Evolutionary conservation across 1,140 invertebrate species (phyloP), one percentile per base, ranked within the genome.

Genomic region (Bombus balteatus): DNA sequence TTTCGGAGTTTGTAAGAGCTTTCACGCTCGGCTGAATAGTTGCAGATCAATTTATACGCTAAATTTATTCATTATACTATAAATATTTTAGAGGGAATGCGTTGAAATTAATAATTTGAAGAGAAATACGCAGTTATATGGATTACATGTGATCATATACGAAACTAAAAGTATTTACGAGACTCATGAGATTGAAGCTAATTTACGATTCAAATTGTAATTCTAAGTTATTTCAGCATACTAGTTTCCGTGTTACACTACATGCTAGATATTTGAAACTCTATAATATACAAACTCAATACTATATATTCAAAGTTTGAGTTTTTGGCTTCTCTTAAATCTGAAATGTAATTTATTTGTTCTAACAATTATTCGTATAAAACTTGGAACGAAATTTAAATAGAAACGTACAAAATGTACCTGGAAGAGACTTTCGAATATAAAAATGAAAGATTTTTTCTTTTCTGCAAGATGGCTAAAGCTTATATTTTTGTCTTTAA

Each of bases 1-100:
- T 80, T 80, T 53, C 25, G 32, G 78, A 70, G 25, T 80, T 80
- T 47, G n/a, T 70, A 53, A 53, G 43, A 80, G 78, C 78, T 80
- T 80, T 53, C 47, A 53, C 65, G 78, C 43, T 37, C 43, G 32
- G 9, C 0, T 25, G 15, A 70, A 53, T 34, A 65, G 8, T 4
- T n/a, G 65, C 37, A 53, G 78, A 70, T 80, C 70, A 80, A 80
- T 70, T 70, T 37, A 39, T 70, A 53, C 70, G 65, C 65, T 80
- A 80, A 70, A 70, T 70, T 80, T 70, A 80, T 80, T 80, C 65
- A 70, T 80, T 70, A 39, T 70, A 34, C 70, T 53, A 41, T 34
- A n/a, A 80, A 70, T 37, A 43, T 53, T 53, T 53, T 37, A 62
- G 32, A 25, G 6, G 25, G 13, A 13, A 57, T 28, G 13, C 10